Evolutionary conservation across 2,113 vertebrate species (phyloP), one percentile per base, ranked within the genome.

Genomic region (Macquaria australasica): DNA sequence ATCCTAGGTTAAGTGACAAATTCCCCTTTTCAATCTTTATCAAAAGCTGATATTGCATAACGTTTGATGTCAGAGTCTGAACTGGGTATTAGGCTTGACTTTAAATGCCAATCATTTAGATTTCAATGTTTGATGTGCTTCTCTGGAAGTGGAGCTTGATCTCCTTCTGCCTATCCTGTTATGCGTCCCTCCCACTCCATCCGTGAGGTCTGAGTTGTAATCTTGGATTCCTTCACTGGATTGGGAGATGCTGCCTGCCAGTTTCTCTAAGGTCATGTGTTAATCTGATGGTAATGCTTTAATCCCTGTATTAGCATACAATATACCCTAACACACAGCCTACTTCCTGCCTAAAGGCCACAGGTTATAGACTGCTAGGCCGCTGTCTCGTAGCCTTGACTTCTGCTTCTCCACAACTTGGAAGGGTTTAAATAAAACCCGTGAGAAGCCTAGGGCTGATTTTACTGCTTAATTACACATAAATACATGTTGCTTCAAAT

Each of bases 241-340:
- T 75, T 81, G 85, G 69, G 68, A 91, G 60, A 73, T 71, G 64
- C 79, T 56, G 76, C 87, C 78, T 92, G 84, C 39, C 83, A 77
- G 83, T 81, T 60, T 83, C 82, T 75, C 69, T 86, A 73, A 92
- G 76, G 92, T 90, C 83, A 82, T 70, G 63, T 81, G 92, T 72
- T 95, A 93, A 94, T 95, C 93, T 91, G 70, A 87, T 56, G 82
- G 81, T 94, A 92, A 94, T 91, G 72, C 87, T 93, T 91, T 95
- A 94, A 95, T 95, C 91, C 81, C 78, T 28, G 77, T 77, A 82
- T 91, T 86, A 88, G 83, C 43, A 48, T 73, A 92, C 88, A 84
- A 87, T 89, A 89, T 76, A 90, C 73, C 53, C 89, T 80, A 84
- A 92, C 87, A 81, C 85, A 85, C 79, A 66, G 79, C 83, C 94